Conservation (phyloP, 2,113 vertebrate genomes). For the Centropus unirufus region DNA sequence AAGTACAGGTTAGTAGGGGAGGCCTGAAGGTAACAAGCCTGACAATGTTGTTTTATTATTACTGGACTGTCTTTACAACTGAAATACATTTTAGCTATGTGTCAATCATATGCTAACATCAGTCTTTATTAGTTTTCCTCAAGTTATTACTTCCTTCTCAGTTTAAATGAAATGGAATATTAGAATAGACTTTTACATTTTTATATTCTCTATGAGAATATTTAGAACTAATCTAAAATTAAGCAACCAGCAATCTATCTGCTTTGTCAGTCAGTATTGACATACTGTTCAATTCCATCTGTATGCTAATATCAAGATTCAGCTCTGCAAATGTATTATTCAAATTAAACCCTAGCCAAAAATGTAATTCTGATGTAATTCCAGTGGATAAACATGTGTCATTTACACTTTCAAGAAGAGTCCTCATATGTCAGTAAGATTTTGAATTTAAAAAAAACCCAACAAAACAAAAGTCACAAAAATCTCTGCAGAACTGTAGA, state of each 20-base stretch:
- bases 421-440: slow-evolving; percentile 22
- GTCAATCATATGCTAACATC: slow-evolving; percentile 62
- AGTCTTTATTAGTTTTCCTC: slow-evolving; percentile 66
- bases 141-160: slow-evolving; percentile 72
- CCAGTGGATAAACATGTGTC: slow-evolving; percentile 53
- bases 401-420: background rate
- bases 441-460: background rate
- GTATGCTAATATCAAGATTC: slow-evolving; percentile 76
- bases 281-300: slow-evolving; percentile 73
- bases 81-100: slow-evolving; percentile 59
- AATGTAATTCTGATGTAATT: slow-evolving; percentile 56
- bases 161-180: slow-evolving; percentile 74
- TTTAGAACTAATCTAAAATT: slow-evolving; percentile 72
- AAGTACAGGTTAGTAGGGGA: slow-evolving; percentile 43
- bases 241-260: slow-evolving; percentile 61
- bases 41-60: slow-evolving; percentile 54
- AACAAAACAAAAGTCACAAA: background rate
- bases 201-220: slow-evolving; percentile 61
- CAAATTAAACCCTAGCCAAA: slow-evolving; percentile 57
- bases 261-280: slow-evolving; percentile 74
- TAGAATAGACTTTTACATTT: slow-evolving; percentile 74
- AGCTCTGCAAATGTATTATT: slow-evolving; percentile 61
- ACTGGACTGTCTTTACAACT: slow-evolving; percentile 42
- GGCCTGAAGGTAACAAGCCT: slow-evolving; percentile 33
- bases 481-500: background rate